phyloP scores from a whole-genome alignment of 2,888 invertebrate genomes.

The Macrostomum cliftonense region DNA sequence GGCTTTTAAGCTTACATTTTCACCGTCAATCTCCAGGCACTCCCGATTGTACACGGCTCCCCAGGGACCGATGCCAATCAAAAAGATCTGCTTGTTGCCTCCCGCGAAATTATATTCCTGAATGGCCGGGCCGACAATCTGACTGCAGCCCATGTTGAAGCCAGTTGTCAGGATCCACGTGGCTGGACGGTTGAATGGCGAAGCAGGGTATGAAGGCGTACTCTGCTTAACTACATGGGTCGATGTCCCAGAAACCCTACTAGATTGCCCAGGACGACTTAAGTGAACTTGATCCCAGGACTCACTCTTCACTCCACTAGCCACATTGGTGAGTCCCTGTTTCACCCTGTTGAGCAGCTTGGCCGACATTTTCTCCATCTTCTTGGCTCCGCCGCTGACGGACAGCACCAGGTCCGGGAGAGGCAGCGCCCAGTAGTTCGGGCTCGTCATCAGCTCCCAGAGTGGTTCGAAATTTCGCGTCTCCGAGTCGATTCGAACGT shows the following conservation, averaged over 20 bases:
- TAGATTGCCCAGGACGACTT: no score
- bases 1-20: background rate
- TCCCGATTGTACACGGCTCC: conserved; percentile 22
- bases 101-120: conserved; percentile 8
- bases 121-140: conserved; percentile 5
- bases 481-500: conserved; percentile 21
- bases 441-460: conserved; percentile 24
- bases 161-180: conserved; percentile 8
- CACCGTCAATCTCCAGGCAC: background rate
- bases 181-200: no score
- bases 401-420: conserved; percentile 33
- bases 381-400: conserved; percentile 36
- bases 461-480: conserved; percentile 18
- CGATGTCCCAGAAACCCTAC: no score
- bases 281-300: no score
- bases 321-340: conserved; percentile 31
- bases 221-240: conserved; percentile 25
- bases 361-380: conserved; percentile 21
- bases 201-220: no score
- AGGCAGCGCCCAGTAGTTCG: conserved; percentile 28
- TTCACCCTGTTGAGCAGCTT: conserved; percentile 22
- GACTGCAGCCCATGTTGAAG: conserved; percentile 2
- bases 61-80: conserved; percentile 23
- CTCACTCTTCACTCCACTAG: conserved; percentile 27
- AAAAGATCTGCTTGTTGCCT: conserved; percentile 17